These are phyloP conservation scores for Epinephelus malabaricus DNA, from an alignment of 2,797 vertebrate species.

Conservation along the genomic window DNA sequence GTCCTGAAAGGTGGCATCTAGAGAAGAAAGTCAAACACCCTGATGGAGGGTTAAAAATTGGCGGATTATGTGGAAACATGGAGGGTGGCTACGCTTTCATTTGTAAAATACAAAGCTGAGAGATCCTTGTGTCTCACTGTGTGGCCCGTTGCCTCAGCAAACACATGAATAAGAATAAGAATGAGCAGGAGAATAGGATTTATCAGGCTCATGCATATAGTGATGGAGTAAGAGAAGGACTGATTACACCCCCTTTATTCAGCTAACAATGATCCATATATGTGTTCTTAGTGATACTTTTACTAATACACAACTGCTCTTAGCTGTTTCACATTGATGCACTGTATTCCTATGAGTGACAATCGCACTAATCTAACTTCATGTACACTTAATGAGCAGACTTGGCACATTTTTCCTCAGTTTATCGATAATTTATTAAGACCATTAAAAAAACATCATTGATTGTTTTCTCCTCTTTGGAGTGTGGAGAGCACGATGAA, in stretches of 20 bases:
- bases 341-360: conserved; percentile 4
- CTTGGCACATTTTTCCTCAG: conserved; percentile 22
- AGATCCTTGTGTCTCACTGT: conserved; percentile 82
- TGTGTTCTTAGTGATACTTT: conserved; percentile 18
- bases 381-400: conserved; percentile 31
- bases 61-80: conserved; percentile 83
- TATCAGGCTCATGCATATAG: conserved; percentile 76
- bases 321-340: background rate
- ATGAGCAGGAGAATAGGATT: conserved; percentile 70
- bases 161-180: conserved; percentile 88
- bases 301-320: conserved; percentile 17
- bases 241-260: conserved; percentile 52
- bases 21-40: conserved; percentile 87
- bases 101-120: conserved; percentile 71
- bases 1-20: conserved; percentile 70
- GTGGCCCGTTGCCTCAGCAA: conserved; percentile 84
- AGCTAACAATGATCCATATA: conserved; percentile 30
- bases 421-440: conserved; percentile 31
- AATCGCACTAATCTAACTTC: conserved; percentile 40
- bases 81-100: conserved; percentile 85
- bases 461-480: conserved; percentile 29
- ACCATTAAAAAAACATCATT: conserved; percentile 23
- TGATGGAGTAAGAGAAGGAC: conserved; percentile 53
- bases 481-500: conserved; percentile 23
- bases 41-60: conserved; percentile 83